Evolutionary conservation across 1,140 invertebrate genomes (phyloP).

Genomic region (Euura lappo): DNA sequence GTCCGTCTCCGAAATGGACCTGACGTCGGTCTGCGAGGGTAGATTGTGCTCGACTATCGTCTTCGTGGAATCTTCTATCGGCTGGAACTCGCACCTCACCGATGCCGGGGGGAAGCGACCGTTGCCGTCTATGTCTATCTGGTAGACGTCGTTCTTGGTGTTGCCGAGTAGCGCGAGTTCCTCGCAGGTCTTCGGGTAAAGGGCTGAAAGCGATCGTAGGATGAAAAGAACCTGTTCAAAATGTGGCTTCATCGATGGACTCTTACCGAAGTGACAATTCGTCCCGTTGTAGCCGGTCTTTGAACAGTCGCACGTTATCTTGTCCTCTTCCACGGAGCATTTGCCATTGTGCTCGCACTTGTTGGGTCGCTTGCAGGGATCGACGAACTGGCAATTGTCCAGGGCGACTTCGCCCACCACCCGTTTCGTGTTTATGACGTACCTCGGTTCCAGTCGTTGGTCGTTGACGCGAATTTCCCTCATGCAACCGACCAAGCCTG

Average conservation of each 20-base stretch:
- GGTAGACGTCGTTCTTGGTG: slow-evolving; percentile 86
- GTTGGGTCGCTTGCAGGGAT: slow-evolving; percentile 86
- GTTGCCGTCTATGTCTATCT: slow-evolving; percentile 92
- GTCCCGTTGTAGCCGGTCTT: slow-evolving; percentile 87
- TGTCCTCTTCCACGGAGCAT: slow-evolving; percentile 87
- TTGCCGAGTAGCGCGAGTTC: slow-evolving; percentile 85
- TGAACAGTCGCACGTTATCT: slow-evolving; percentile 86
- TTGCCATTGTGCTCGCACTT: slow-evolving; percentile 91
- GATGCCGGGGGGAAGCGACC: slow-evolving; percentile 88
- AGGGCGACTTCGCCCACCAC: slow-evolving; percentile 86
- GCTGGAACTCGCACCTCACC: slow-evolving; percentile 90
- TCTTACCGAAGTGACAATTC: slow-evolving; percentile 88
- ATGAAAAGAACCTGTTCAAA: slow-evolving; percentile 17
- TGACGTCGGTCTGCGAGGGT: slow-evolving; percentile 85
- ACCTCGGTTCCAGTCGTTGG: slow-evolving; percentile 65
- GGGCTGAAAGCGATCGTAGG: slow-evolving; percentile 61
- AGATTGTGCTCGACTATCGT: slow-evolving; percentile 93
- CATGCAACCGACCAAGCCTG: slow-evolving; percentile 89
- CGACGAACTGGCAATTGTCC: slow-evolving; percentile 89
- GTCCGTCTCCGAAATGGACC: slow-evolving; percentile 75
- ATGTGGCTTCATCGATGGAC: neutral
- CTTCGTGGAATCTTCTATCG: slow-evolving; percentile 83
- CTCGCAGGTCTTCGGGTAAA: slow-evolving; percentile 89
- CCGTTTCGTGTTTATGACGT: slow-evolving; percentile 80
- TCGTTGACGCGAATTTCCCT: slow-evolving; percentile 85